A percentile compares a stretch with the other conserved stretches of the same genome.
Conservation (phyloP, 1,140 invertebrate species). For the Helicoverpa zea region DNA sequence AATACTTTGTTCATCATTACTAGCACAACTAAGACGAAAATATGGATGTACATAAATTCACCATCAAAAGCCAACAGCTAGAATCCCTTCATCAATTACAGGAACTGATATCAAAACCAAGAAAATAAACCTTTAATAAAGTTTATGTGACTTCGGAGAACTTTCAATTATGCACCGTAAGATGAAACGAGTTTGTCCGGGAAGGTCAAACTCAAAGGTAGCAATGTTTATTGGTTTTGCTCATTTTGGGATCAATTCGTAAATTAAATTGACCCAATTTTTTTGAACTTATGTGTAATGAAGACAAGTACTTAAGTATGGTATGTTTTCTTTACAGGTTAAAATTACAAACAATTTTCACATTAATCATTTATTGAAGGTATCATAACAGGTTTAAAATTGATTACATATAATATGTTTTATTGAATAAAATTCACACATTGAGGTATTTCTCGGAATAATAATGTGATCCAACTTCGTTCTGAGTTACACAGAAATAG, state of each 20-base stretch:
- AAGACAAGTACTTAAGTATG: too few species aligned
- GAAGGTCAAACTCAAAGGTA: background rate
- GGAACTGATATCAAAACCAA: background rate
- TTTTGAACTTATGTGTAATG: background rate
- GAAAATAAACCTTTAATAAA: background rate
- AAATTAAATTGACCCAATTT: too few species aligned
- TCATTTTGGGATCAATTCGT: background rate
- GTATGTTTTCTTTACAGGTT: too few species aligned
- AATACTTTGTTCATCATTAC: background rate
- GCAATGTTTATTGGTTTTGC: constrained; percentile 8
- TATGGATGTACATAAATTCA: background rate
- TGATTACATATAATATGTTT: background rate
- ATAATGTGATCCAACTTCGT: background rate
- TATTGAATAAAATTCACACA: constrained; percentile 11
- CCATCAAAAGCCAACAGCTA: too few species aligned
- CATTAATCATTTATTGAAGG: too few species aligned
- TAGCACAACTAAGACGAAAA: background rate
- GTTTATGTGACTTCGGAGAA: constrained; percentile 2
- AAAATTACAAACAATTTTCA: too few species aligned
- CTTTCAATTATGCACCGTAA: constrained; percentile 3
- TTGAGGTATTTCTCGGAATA: background rate
- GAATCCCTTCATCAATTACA: background rate
- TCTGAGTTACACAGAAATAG: background rate
- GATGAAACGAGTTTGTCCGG: background rate
- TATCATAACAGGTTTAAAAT: too few species aligned